Evolutionary conservation across 1,140 invertebrate genomes (phyloP), one percentile per base, ranked within the genome.

Genomic region (Drosophila teissieri): DNA sequence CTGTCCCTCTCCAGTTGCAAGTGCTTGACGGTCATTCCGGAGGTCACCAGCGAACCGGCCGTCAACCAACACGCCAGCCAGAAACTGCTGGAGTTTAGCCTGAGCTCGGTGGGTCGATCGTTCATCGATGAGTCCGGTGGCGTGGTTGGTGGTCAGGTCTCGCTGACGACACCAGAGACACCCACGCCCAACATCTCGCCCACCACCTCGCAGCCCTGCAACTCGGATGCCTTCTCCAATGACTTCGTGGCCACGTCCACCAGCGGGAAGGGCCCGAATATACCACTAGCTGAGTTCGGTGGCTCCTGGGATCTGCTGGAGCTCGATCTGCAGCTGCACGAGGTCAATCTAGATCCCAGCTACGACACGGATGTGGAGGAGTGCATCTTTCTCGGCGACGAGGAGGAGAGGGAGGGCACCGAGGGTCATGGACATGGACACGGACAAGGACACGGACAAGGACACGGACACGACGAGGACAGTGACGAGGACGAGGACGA

Each of bases 141-240:
- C 2, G 14, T 49, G 73, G 56, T 6, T 36, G 1, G 49, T 36
- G 74, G 78, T n/a, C 78, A 91, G 67, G 62, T 70, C n/a, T 91
- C 91, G 7, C 70, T 93, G 37, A 93, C 93, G 37, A 94, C 94
- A 10, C 94, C 94, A 7, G 94, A 94, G 73, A 94, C 94, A 1
- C 94, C 94, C 37, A 92, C 91, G 19, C 93, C 94, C 15, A 94
- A 94, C 76, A 92, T 94, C 3, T 94, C 94, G 7, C 94, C 94
- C 55, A 93, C 94, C 53, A 93, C 92, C 46, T 94, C 94, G 17
- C 88, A 92, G 76, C 49, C 54, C 7, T 76, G 86, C 49, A 81
- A 89, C 45, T 92, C 91, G 37, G 91, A 92, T 62, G 88, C 90
- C 62, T 92, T 92, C 56, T 92, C 91, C 57, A 92, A 92, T 69